A percentile compares a stretch with the other conserved stretches of the same genome.
Evolutionary conservation across 1,140 invertebrate species (phyloP).

Genomic region (Dinoponera quadriceps): DNA sequence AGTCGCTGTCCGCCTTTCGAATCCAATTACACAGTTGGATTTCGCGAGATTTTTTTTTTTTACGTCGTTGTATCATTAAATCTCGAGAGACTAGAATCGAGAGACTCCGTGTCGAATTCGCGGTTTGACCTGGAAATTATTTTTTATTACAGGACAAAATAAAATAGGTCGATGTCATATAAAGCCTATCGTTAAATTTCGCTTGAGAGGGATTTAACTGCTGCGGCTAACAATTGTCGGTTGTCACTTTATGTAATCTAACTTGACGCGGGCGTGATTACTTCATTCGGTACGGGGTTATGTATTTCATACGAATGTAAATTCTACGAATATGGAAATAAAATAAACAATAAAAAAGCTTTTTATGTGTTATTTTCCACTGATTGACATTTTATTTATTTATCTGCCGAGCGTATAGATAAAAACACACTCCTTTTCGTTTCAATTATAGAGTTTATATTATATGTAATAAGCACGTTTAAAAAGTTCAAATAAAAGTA

Average conservation of each 20-base stretch:
- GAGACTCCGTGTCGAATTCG: too few relatives aligned
- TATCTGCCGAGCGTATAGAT: background rate
- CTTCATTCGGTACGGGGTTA: background rate
- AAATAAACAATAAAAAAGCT: background rate
- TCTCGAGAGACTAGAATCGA: too few relatives aligned
- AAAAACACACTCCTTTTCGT: too few relatives aligned
- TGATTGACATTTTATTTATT: background rate
- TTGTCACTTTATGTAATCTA: background rate
- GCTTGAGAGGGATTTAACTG: too few relatives aligned
- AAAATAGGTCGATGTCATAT: background rate
- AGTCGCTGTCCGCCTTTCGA: slow-evolving; percentile 13
- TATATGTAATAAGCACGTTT: background rate
- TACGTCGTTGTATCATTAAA: background rate
- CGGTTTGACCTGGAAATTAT: too few relatives aligned
- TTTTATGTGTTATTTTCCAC: background rate
- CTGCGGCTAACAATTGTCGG: background rate
- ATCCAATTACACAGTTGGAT: slow-evolving; percentile 31
- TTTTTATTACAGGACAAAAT: too few relatives aligned
- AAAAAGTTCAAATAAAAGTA: background rate
- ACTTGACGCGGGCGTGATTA: background rate
- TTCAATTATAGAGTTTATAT: too few relatives aligned
- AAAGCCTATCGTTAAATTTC: background rate
- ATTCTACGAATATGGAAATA: background rate
- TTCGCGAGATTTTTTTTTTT: background rate
- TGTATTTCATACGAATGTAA: background rate